These are phyloP conservation scores for Nomia melanderi DNA, from an alignment of 1,140 invertebrate genomes.

Conservation along the genomic window DNA sequence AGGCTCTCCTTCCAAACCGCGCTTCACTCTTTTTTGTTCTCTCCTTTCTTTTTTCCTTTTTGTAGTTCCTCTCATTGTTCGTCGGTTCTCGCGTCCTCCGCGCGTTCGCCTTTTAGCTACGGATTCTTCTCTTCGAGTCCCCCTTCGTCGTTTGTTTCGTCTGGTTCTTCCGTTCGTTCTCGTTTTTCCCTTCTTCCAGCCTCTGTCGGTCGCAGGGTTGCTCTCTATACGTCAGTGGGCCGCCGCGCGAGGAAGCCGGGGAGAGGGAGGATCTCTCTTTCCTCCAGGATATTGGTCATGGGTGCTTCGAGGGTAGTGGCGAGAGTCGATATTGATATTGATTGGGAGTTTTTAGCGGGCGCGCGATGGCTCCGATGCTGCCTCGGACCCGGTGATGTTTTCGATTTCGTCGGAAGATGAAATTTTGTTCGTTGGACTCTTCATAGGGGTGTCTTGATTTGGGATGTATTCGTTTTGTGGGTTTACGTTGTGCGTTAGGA, in stretches of 20 bases:
- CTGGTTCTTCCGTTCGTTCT: not conserved
- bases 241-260: too few species aligned
- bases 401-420: too few species aligned
- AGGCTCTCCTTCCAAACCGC: slow-evolving; percentile 1
- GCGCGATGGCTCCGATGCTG: slow-evolving; percentile 9
- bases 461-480: too few species aligned
- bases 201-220: not conserved
- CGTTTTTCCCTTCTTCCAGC: not conserved
- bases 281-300: slow-evolving; percentile 40
- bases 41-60: not conserved
- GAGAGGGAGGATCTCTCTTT: slow-evolving; percentile 6
- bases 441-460: too few species aligned
- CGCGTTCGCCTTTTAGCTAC: not conserved
- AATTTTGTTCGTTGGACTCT: too few species aligned
- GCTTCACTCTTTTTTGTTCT: not conserved
- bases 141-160: too few species aligned
- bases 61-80: slow-evolving; percentile 8
- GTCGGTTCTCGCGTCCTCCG: not conserved
- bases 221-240: too few species aligned
- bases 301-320: slow-evolving; percentile 12
- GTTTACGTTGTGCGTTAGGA: too few species aligned
- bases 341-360: slow-evolving; percentile 29
- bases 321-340: slow-evolving; percentile 45
- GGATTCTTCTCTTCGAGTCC: not conserved
- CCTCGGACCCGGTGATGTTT: not conserved